Evolutionary conservation across 64 coral and sea anemone species (phyloP).

Genomic region (Catalaphyllia jardinei): DNA sequence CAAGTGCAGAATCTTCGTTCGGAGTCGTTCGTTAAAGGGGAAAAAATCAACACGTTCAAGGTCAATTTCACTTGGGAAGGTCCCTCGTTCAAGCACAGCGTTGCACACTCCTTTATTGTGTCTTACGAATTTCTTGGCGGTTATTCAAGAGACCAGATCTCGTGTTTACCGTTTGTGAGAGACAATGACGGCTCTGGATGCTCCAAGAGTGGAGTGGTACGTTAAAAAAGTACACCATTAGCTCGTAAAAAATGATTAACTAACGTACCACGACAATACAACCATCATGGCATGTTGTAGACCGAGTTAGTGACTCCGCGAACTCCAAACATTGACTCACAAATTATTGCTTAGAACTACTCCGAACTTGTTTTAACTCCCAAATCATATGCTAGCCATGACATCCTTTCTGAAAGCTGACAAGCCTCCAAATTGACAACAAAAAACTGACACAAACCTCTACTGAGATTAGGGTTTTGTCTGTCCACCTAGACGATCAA

Average conservation of each 20-base stretch:
- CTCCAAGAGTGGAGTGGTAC: background rate
- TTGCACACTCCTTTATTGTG: background rate
- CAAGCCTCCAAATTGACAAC: no score
- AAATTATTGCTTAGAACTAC: no score
- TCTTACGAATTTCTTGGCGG: background rate
- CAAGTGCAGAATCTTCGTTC: background rate
- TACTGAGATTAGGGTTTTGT: no score
- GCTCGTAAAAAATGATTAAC: no score
- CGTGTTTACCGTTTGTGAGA: background rate
- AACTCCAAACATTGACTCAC: no score
- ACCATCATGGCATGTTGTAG: no score
- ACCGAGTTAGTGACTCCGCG: no score
- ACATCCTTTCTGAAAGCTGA: no score
- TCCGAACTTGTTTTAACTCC: no score
- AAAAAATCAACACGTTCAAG: background rate
- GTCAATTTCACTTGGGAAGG: constrained; percentile 18
- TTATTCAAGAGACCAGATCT: background rate
- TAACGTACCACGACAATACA: no score
- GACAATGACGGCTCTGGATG: background rate
- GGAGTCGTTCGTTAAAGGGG: background rate
- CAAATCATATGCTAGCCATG: no score
- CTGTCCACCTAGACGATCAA: background rate
- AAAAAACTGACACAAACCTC: no score
- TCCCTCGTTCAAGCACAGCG: constrained; percentile 22
- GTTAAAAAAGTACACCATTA: background rate